Evolutionary conservation across 2,797 vertebrate species (phyloP).

Genomic region (Myripristis murdjan): DNA sequence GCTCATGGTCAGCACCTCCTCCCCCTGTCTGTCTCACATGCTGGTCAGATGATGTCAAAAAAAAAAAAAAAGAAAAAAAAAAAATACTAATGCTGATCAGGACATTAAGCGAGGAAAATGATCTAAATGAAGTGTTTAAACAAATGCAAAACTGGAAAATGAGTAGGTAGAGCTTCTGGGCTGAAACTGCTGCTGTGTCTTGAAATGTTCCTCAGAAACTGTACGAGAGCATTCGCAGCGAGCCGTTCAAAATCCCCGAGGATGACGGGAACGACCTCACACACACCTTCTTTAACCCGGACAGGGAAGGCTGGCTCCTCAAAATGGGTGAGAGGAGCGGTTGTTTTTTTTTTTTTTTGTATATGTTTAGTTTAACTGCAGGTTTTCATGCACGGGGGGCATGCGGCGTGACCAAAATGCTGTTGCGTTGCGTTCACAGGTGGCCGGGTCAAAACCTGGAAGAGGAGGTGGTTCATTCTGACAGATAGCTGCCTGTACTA

Average conservation of each 20-base stretch:
- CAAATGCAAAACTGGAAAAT: too few relatives aligned
- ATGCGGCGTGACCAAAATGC: too few relatives aligned
- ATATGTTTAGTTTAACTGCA: not conserved
- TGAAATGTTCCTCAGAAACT: slow-evolving; percentile 84
- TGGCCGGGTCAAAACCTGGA: slow-evolving; percentile 97
- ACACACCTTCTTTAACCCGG: slow-evolving; percentile 95
- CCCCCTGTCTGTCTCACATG: not conserved
- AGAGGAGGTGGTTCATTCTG: slow-evolving; percentile 97
- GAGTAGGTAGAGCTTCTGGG: too few relatives aligned
- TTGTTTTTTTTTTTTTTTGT: not conserved
- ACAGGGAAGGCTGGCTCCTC: slow-evolving; percentile 94
- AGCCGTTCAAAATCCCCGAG: slow-evolving; percentile 95
- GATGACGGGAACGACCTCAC: slow-evolving; percentile 95
- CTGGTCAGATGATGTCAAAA: too few relatives aligned
- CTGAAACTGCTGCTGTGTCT: not conserved
- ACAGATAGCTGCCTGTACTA: slow-evolving; percentile 97
- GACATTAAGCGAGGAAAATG: too few relatives aligned
- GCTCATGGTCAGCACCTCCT: slow-evolving; percentile 84
- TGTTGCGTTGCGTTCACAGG: slow-evolving; percentile 77
- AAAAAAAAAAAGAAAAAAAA: too few relatives aligned
- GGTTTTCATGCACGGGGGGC: too few relatives aligned
- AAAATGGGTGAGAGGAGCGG: slow-evolving; percentile 89
- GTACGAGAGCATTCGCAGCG: slow-evolving; percentile 93
- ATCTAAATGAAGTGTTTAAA: too few relatives aligned
- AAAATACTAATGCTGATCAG: too few relatives aligned